Base-by-base conservation (phyloP, 37 sponge, comb jelly and placozoan species). In the Halisarca cf. caerulea region DNA sequence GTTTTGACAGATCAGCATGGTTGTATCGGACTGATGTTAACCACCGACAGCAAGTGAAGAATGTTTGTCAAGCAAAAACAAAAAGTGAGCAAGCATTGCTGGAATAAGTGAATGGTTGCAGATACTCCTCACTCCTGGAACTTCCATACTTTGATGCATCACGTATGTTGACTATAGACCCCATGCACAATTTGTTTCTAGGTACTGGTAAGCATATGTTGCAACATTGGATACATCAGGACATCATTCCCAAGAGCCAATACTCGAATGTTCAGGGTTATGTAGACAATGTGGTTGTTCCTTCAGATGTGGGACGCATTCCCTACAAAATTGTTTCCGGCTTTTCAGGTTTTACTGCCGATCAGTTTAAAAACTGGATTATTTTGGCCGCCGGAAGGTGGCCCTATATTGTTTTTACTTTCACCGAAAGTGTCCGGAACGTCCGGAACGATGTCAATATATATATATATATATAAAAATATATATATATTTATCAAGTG, bases 351-450 rank as follows among this genome's bases (percentile, higher is more conserved):
- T 83, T 89, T 59, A 89, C 90, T 43, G 85, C 90, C 32, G 90
- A 89, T 39, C 90, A 89, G 82, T 89, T 27, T 27, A 89, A 84
- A 41, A 84, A 89, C 66, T 89, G 85, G 90, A 44, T 66, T 4
- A 70, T 70, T 70, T 36, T 37, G 5, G 27, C 23, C 38, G 27
- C 72, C 34, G 9, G 23, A 74, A 74, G 14, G n/a, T n/a, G n/a
- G n/a, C n/a, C n/a, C n/a, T n/a, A n/a, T n/a, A n/a, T n/a, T n/a
- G n/a, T n/a, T n/a, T n/a, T n/a, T n/a, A n/a, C n/a, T n/a, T n/a
- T n/a, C n/a, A n/a, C n/a, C n/a, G n/a, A n/a, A n/a, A n/a, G n/a
- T n/a, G n/a, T n/a, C n/a, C n/a, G n/a, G n/a, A n/a, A n/a, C n/a
- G n/a, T n/a, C n/a, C n/a, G n/a, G n/a, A n/a, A n/a, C n/a, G n/a